Evolutionary conservation across 2,797 vertebrate genomes (phyloP).

Genomic region (Ara ararauna): DNA sequence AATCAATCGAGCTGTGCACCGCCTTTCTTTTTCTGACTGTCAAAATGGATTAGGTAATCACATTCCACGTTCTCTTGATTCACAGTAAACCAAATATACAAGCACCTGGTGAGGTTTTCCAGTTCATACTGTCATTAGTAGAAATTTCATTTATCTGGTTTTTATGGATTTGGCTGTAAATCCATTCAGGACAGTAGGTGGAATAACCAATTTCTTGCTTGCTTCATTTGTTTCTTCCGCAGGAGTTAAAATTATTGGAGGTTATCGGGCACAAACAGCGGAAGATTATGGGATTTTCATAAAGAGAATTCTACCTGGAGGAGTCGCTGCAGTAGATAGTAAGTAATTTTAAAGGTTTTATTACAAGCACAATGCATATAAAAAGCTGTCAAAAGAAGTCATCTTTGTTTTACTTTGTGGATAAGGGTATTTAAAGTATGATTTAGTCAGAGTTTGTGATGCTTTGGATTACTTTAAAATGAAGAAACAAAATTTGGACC

Average conservation of each 20-base stretch:
- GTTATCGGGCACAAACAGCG: slow-evolving; percentile 81
- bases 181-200: not conserved
- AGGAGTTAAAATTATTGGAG: slow-evolving; percentile 90
- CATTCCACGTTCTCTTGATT: not conserved
- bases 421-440: not conserved
- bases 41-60: slow-evolving; percentile 85
- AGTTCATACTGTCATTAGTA: not conserved
- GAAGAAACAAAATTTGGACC: not conserved
- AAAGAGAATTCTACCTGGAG: slow-evolving; percentile 85
- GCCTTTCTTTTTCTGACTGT: slow-evolving; percentile 85
- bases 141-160: not conserved
- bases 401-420: not conserved
- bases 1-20: slow-evolving; percentile 84
- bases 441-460: not conserved
- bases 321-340: slow-evolving; percentile 85
- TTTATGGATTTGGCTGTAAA: not conserved
- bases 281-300: slow-evolving; percentile 90
- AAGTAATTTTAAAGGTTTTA: not conserved
- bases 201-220: not conserved
- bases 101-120: not conserved
- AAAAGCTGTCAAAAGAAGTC: not conserved
- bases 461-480: not conserved
- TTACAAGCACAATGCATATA: not conserved
- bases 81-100: not conserved
- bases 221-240: not conserved